These are phyloP conservation scores for Lottia gigantea DNA, from an alignment of 2,888 invertebrate species.

Conservation along the genomic window DNA sequence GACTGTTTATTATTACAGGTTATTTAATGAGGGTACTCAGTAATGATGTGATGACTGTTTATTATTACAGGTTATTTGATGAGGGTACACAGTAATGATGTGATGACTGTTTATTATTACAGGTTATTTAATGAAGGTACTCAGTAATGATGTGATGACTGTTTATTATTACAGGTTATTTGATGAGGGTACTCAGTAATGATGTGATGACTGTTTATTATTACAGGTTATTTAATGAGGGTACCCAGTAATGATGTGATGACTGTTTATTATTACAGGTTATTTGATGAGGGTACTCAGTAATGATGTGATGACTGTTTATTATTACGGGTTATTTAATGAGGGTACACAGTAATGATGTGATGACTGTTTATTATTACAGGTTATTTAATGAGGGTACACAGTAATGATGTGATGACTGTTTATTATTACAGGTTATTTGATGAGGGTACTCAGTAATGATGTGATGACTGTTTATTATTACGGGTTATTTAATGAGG, in stretches of 20 bases:
- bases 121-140: slow-evolving; percentile 67
- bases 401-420: slow-evolving; percentile 46
- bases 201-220: slow-evolving; percentile 49
- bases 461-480: slow-evolving; percentile 49
- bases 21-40: slow-evolving; percentile 55
- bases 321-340: slow-evolving; percentile 60
- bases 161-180: slow-evolving; percentile 61
- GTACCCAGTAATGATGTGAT: slow-evolving; percentile 52
- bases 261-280: slow-evolving; percentile 42
- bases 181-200: slow-evolving; percentile 62
- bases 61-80: slow-evolving; percentile 61
- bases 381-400: slow-evolving; percentile 66
- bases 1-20: slow-evolving; percentile 63
- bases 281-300: slow-evolving; percentile 65
- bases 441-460: slow-evolving; percentile 63
- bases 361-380: slow-evolving; percentile 38
- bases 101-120: slow-evolving; percentile 38
- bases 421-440: slow-evolving; percentile 51
- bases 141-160: slow-evolving; percentile 52
- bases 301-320: slow-evolving; percentile 44
- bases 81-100: slow-evolving; percentile 59
- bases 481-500: slow-evolving; percentile 65
- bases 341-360: slow-evolving; percentile 59
- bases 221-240: slow-evolving; percentile 63
- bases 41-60: slow-evolving; percentile 45